phyloP scores from a whole-genome alignment of 1,140 invertebrate species.

The Antheraea pernyi region DNA sequence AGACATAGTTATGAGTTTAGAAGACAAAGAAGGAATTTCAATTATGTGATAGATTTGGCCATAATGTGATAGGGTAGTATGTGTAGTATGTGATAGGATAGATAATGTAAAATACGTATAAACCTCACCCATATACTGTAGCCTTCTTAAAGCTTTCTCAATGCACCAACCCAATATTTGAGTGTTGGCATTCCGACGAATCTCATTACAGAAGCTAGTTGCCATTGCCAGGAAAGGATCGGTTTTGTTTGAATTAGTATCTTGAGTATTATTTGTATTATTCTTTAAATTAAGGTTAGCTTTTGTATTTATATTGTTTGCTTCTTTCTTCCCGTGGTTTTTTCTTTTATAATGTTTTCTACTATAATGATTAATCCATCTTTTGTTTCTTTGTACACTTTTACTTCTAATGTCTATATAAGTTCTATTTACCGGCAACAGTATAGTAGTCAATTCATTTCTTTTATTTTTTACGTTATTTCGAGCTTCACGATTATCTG shows the following conservation, averaged over 20 bases:
- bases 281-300: slow-evolving; percentile 3
- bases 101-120: slow-evolving; percentile 5
- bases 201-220: slow-evolving; percentile 56
- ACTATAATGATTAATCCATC: slow-evolving; percentile 55
- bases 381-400: slow-evolving; percentile 36
- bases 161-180: slow-evolving; percentile 61
- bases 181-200: slow-evolving; percentile 48
- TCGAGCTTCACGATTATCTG: slow-evolving; percentile 23
- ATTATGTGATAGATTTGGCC: no score
- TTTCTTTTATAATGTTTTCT: slow-evolving; percentile 24
- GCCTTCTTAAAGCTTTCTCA: slow-evolving; percentile 59
- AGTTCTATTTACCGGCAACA: slow-evolving; percentile 41
- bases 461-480: slow-evolving; percentile 49
- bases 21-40: no score
- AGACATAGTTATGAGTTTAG: no score
- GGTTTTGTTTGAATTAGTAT: slow-evolving; percentile 20
- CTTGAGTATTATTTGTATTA: slow-evolving; percentile 10
- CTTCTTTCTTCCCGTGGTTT: slow-evolving; percentile 10
- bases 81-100: neutral
- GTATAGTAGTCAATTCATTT: slow-evolving; percentile 46
- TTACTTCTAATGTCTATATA: slow-evolving; percentile 12
- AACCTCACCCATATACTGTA: slow-evolving; percentile 54
- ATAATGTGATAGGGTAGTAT: neutral
- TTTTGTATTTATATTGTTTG: neutral
- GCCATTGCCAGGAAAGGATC: slow-evolving; percentile 61